Percentiles rank a stretch among this genome's conserved stretches.
Evolutionary conservation across 2,797 vertebrate species (phyloP).

Genomic region (Buphagus erythrorhynchus): DNA sequence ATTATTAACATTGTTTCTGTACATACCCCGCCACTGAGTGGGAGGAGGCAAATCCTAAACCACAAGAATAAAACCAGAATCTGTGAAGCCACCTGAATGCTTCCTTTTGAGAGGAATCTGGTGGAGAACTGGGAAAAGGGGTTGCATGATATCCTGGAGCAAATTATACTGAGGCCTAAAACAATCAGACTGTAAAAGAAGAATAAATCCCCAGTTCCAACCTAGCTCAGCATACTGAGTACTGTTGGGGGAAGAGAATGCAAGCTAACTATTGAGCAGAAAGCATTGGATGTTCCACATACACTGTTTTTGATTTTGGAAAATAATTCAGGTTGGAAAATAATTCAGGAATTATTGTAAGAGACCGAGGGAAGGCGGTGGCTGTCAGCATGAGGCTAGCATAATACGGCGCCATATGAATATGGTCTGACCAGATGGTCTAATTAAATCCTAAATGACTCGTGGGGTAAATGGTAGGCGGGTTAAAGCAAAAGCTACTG

Average conservation of each 20-base stretch:
- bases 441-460: background rate
- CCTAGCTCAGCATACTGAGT: background rate
- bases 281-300: background rate
- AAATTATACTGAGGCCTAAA: background rate
- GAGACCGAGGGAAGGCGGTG: accelerated
- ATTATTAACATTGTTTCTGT: background rate
- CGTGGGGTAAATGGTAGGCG: background rate
- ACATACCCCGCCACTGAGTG: background rate
- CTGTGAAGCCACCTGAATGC: background rate
- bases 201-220: background rate
- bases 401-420: accelerated
- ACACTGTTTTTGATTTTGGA: background rate
- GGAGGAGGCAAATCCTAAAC: background rate
- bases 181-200: accelerated
- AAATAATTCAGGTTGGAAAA: background rate
- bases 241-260: background rate
- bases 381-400: background rate
- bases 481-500: background rate
- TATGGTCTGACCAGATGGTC: background rate
- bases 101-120: background rate
- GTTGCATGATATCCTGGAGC: background rate
- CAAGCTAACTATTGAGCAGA: background rate
- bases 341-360: background rate
- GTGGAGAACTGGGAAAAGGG: background rate
- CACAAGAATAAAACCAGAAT: background rate